Percentiles rank a stretch among this genome's conserved stretches.
phyloP scores from a whole-genome alignment of 2,797 vertebrate species.

The Sarcoramphus papa region DNA sequence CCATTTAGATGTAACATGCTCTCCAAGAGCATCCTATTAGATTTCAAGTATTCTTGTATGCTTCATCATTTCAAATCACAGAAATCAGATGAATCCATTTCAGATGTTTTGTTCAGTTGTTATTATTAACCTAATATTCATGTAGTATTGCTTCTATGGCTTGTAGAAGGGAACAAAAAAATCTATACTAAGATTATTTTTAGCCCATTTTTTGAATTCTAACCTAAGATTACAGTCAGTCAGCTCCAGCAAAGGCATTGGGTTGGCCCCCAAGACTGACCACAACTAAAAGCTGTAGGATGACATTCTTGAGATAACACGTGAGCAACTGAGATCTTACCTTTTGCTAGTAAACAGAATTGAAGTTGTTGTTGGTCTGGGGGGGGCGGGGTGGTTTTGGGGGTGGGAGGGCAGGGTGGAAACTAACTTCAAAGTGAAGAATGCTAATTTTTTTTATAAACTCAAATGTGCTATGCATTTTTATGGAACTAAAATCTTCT shows the following conservation, averaged over 20 bases:
- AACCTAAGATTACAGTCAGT: background rate
- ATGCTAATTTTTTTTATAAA: background rate
- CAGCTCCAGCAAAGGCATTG: background rate
- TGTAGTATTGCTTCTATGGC: background rate
- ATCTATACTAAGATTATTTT: background rate
- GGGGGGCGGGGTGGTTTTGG: background rate
- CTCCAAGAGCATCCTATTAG: background rate
- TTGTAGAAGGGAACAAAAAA: background rate
- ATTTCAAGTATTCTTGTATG: background rate
- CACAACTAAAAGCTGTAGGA: background rate
- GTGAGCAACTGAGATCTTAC: background rate
- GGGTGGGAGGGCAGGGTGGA: accelerated
- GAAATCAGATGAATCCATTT: background rate
- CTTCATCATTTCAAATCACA: background rate
- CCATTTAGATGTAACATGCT: background rate
- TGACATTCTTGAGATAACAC: background rate
- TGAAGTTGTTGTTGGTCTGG: background rate
- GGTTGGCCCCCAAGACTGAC: background rate
- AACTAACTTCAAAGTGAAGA: background rate
- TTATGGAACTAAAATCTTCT: background rate
- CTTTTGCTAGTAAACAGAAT: background rate
- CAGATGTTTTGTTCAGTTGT: background rate
- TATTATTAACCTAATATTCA: background rate
- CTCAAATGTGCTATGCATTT: accelerated
- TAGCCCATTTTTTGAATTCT: background rate